Base-by-base conservation (phyloP, 2,888 invertebrate species). In the Parascotia fuliginaria region DNA sequence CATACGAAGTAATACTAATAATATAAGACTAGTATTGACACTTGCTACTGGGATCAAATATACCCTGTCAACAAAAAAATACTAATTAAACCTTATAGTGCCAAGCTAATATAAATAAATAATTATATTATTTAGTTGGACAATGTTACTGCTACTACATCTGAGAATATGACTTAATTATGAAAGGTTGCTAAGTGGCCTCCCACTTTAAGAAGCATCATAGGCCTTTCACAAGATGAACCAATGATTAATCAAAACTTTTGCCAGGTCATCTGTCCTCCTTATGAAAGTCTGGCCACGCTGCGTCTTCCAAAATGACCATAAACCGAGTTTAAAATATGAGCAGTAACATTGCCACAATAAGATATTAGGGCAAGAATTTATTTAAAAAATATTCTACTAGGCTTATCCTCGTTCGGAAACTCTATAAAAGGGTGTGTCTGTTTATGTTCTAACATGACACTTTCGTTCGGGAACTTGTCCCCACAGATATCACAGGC, bases 351-450 rank as follows among this genome's bases (percentile, higher is more conserved):
- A 54, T 36, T 32, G 33, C 33, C 37, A 51, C 43, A 59, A 46
- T 36, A 24, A 4, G 22, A 29, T 11, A 31, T 27, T 37, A 41
- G 62, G 60, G 79, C 77, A 79, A 80, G 77, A 72, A n/a, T 38
- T 73, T 75, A 89, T 68, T 92, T 92, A 75, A 92, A 92, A 61
- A 92, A 92, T 88, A 92, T 92, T 55, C 90, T 86, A 73, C 85
- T 89, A 0, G 91, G 90, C 14, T 79, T 89, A 66, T 91, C 91
- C 14, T 92, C 92, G 44, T 88, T 90, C 1, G 91, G 87, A 41
- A 92, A 89, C 56, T 89, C 90, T 39, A 92, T 91, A 52, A 92
- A 92, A 0, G 92, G 92, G 46, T 92, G 92, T 0, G 85, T 89
- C 38, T 83, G 79, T 72, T 92, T 90, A 47, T 92, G 92, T 60